Evolutionary conservation across 2,888 invertebrate species (phyloP).

Genomic region (Coelogynopora nodosa): DNA sequence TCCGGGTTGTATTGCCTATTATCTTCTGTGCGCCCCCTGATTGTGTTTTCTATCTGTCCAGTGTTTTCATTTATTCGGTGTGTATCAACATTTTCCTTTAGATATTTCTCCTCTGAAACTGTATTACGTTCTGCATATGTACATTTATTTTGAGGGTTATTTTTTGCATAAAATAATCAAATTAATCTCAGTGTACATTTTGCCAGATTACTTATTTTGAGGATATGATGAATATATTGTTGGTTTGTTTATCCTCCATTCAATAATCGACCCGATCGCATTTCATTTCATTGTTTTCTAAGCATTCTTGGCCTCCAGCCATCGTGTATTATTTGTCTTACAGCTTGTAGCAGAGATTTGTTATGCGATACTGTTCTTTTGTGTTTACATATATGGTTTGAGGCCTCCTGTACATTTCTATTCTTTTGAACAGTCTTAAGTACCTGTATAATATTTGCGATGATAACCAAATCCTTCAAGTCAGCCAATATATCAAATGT

Average conservation of each 20-base stretch:
- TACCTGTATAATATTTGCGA: background rate
- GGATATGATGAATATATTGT: background rate
- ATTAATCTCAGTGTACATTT: background rate
- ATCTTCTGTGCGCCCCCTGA: background rate
- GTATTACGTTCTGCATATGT: too few species aligned
- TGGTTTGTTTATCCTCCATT: background rate
- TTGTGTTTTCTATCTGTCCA: background rate
- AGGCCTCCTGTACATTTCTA: background rate
- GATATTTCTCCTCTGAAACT: background rate
- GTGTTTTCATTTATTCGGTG: background rate
- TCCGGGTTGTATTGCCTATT: background rate
- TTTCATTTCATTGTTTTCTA: constrained; percentile 1
- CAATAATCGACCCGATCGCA: background rate
- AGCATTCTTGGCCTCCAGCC: constrained; percentile 23
- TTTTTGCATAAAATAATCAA: too few species aligned
- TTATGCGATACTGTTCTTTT: background rate
- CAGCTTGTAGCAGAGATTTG: background rate
- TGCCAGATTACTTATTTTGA: background rate
- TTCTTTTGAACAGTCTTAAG: background rate
- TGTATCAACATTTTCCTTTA: background rate
- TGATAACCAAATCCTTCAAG: background rate
- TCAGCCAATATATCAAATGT: too few species aligned
- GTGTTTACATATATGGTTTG: background rate
- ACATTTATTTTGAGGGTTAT: background rate
- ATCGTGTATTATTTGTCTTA: constrained; percentile 6